Evolutionary conservation across 2,888 invertebrate species (phyloP).

Genomic region (Acronicta leporina): DNA sequence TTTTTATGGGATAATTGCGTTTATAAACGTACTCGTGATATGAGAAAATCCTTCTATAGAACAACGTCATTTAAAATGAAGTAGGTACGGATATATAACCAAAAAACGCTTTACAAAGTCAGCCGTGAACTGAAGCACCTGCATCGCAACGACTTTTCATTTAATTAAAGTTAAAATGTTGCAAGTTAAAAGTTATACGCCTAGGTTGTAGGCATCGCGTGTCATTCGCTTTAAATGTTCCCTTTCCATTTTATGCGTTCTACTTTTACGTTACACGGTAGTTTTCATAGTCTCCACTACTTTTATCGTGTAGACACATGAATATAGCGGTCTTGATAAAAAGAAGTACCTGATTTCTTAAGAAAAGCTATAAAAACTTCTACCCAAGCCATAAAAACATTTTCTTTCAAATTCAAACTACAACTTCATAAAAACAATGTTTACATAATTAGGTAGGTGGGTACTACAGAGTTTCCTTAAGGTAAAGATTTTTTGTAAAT

Average conservation of each 20-base stretch:
- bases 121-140: constrained; percentile 24
- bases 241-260: constrained; percentile 49
- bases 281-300: constrained; percentile 53
- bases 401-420: constrained; percentile 34
- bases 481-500: constrained; percentile 16
- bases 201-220: constrained; percentile 41
- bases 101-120: neutral
- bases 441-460: constrained; percentile 33
- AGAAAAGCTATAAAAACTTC: constrained; percentile 47
- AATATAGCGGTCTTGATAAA: constrained; percentile 47
- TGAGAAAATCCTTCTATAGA: no score
- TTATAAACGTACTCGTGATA: no score
- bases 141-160: constrained; percentile 27
- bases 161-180: constrained; percentile 37
- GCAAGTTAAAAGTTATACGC: constrained; percentile 30
- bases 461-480: constrained; percentile 26
- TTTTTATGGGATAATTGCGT: no score
- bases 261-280: constrained; percentile 54
- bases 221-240: constrained; percentile 49
- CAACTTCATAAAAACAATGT: constrained; percentile 30
- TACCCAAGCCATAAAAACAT: constrained; percentile 34
- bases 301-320: constrained; percentile 61
- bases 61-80: no score
- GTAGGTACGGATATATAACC: no score
- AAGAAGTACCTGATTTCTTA: constrained; percentile 46